Percentiles rank a stretch among this genome's conserved stretches.
Evolutionary conservation across 2,797 vertebrate species (phyloP).

Genomic region (Tragopan temminckii): DNA sequence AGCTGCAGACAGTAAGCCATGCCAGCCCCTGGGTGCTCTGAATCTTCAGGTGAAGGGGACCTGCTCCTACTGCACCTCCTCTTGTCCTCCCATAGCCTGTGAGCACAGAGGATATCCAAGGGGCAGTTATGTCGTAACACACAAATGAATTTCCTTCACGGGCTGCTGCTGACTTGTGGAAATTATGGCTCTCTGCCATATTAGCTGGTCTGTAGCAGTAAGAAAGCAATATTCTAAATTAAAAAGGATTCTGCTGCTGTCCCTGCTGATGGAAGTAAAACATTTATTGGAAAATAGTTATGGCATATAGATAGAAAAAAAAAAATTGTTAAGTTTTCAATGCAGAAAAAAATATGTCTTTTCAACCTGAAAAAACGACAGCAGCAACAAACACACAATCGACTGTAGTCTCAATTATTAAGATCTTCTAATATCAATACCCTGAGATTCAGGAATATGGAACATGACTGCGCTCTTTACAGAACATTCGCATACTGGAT

Average conservation of each 20-base stretch:
- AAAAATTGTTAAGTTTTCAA: neutral
- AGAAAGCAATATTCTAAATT: slow-evolving; percentile 9
- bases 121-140: neutral
- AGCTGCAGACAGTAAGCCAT: neutral
- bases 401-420: neutral
- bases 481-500: neutral
- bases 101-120: neutral
- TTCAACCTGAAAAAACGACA: neutral
- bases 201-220: slow-evolving; percentile 36
- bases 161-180: neutral
- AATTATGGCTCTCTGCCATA: neutral
- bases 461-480: neutral
- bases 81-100: rapidly evolving
- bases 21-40: neutral
- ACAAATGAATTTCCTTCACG: too few species aligned
- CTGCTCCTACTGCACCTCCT: rapidly evolving
- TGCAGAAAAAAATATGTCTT: neutral
- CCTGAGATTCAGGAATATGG: neutral
- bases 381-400: neutral
- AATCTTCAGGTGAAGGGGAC: rapidly evolving
- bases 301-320: neutral
- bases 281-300: slow-evolving; percentile 39
- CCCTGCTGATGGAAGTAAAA: slow-evolving; percentile 8
- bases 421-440: neutral
- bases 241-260: neutral